phyloP scores from a whole-genome alignment of 2,113 vertebrate species.

The Etia nguti region DNA sequence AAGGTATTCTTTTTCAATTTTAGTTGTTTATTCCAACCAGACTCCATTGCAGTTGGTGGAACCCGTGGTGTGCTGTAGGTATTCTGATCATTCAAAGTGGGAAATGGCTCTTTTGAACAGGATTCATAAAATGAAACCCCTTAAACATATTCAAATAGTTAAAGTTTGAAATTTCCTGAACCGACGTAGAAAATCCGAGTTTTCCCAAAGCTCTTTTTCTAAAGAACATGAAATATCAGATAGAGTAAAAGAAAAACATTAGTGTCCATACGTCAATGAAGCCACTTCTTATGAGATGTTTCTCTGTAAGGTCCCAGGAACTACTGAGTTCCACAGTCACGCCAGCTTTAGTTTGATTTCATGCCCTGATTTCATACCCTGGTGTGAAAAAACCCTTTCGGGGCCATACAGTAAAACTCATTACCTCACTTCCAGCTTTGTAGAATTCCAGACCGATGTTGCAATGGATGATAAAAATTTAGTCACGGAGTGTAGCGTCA shows the following conservation, averaged over 20 bases:
- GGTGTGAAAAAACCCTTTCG: not conserved
- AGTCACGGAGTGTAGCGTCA: not conserved
- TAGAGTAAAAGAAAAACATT: not conserved
- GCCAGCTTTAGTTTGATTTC: not conserved
- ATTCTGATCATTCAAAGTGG: not conserved
- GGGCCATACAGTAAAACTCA: not conserved
- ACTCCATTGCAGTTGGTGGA: not conserved
- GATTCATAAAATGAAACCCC: not conserved
- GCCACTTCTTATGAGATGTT: not conserved
- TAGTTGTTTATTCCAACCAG: not conserved
- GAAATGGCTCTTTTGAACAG: not conserved
- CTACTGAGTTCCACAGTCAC: not conserved
- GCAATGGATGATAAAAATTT: conserved; percentile 10
- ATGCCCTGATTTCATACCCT: conserved; percentile 1
- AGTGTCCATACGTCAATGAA: not conserved
- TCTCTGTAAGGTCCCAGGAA: not conserved
- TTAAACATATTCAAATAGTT: not conserved
- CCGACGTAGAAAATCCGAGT: rapidly evolving
- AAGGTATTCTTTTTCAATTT: conserved; percentile 73
- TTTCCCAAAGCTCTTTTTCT: not conserved
- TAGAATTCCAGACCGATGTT: conserved; percentile 17
- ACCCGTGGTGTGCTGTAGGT: not conserved
- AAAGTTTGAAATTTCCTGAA: not conserved
- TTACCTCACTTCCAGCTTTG: not conserved
- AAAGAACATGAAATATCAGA: not conserved